Evolutionary conservation across 1,140 invertebrate species (phyloP).

Genomic region (Elysia chlorotica): DNA sequence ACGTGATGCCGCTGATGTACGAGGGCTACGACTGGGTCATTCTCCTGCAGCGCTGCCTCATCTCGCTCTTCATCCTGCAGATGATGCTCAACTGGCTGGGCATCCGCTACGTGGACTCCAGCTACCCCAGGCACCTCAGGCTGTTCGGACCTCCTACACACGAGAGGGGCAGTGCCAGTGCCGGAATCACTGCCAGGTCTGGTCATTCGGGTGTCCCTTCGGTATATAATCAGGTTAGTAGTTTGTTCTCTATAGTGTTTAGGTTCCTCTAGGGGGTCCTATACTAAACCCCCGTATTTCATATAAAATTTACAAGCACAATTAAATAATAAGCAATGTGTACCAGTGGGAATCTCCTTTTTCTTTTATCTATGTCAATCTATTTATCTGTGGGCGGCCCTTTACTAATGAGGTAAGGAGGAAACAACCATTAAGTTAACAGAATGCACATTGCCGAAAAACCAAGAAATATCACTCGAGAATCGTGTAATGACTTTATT

Average conservation of each 20-base stretch:
- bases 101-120: conserved; percentile 33
- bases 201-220: background rate
- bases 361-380: too few species aligned
- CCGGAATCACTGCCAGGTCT: background rate
- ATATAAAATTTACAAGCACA: too few species aligned
- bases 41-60: conserved; percentile 18
- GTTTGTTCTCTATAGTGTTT: too few species aligned
- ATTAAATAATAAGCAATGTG: too few species aligned
- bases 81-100: conserved; percentile 37
- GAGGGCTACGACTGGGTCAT: background rate
- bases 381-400: too few species aligned
- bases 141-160: conserved; percentile 1
- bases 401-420: too few species aligned
- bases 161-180: background rate
- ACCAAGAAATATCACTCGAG: too few species aligned
- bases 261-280: background rate
- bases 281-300: background rate
- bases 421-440: too few species aligned
- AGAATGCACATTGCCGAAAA: too few species aligned
- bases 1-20: conserved; percentile 30
- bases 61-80: conserved; percentile 29
- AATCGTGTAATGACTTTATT: too few species aligned
- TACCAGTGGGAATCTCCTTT: too few species aligned
- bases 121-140: conserved; percentile 24
- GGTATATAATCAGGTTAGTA: background rate